phyloP scores from a whole-genome alignment of 2,888 invertebrate species.

The Plusia festucae region DNA sequence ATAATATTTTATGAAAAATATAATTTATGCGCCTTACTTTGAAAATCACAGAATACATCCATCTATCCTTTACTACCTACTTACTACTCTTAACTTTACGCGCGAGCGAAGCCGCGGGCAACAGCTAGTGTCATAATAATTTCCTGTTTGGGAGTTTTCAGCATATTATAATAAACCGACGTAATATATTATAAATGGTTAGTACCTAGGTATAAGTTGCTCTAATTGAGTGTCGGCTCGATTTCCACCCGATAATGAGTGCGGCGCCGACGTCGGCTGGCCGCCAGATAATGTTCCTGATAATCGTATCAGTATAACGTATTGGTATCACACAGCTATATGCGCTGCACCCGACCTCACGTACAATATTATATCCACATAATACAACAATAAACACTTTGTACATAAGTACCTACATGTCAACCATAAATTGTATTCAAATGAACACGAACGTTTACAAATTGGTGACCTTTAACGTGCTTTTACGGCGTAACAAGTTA shows the following conservation, averaged over 20 bases:
- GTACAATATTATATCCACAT: slow-evolving; percentile 29
- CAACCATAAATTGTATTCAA: slow-evolving; percentile 47
- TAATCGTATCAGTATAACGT: slow-evolving; percentile 65
- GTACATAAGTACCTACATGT: slow-evolving; percentile 27
- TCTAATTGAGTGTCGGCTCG: slow-evolving; percentile 71
- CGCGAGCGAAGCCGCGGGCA: too few species aligned
- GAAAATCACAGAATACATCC: too few species aligned
- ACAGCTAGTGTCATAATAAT: slow-evolving; percentile 26
- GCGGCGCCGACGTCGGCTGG: slow-evolving; percentile 66
- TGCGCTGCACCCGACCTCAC: slow-evolving; percentile 51
- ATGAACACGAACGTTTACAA: slow-evolving; percentile 53
- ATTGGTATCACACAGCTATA: slow-evolving; percentile 45
- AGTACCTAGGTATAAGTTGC: slow-evolving; percentile 59
- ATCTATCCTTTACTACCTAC: too few species aligned
- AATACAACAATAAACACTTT: slow-evolving; percentile 36
- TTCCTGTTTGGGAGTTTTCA: slow-evolving; percentile 40
- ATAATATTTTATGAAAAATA: too few species aligned
- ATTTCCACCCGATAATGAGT: slow-evolving; percentile 73
- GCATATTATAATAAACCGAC: slow-evolving; percentile 33
- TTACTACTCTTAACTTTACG: too few species aligned
- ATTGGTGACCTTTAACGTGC: slow-evolving; percentile 69
- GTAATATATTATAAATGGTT: slow-evolving; percentile 57
- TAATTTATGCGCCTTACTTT: too few species aligned
- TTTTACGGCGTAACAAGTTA: slow-evolving; percentile 65
- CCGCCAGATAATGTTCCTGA: slow-evolving; percentile 71